Evolutionary conservation across 2,797 vertebrate genomes (phyloP).

Genomic region (Etheostoma nigrum): DNA sequence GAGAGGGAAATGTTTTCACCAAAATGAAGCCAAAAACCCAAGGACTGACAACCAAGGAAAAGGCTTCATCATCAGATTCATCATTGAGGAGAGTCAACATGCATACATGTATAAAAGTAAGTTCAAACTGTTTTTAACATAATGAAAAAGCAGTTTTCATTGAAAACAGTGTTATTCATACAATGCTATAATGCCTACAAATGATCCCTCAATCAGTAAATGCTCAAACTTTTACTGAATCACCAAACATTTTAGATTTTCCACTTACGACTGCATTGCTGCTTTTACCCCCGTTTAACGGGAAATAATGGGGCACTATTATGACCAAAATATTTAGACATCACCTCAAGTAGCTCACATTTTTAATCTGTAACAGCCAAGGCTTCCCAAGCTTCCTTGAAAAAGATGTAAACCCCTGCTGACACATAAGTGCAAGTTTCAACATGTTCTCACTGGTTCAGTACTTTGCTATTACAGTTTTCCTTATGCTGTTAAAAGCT

Average conservation of each 20-base stretch:
- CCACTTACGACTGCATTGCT: not conserved
- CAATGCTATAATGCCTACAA: not conserved
- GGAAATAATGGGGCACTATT: not conserved
- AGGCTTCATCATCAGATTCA: not conserved
- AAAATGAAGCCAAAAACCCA: slow-evolving; percentile 6
- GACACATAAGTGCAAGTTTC: slow-evolving; percentile 1
- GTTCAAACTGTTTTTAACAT: not conserved
- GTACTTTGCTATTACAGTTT: slow-evolving; percentile 24
- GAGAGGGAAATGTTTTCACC: not conserved
- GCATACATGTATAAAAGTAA: not conserved
- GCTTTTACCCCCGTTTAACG: not conserved
- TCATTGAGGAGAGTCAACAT: not conserved
- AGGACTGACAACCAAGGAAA: not conserved
- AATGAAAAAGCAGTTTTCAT: not conserved
- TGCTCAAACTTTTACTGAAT: not conserved
- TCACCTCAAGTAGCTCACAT: not conserved
- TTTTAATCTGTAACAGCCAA: slow-evolving; percentile 2
- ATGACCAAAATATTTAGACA: slow-evolving; percentile 2
- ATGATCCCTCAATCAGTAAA: not conserved
- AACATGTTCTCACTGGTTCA: slow-evolving; percentile 32
- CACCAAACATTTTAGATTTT: not conserved
- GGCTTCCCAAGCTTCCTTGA: not conserved
- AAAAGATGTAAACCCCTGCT: slow-evolving; percentile 7
- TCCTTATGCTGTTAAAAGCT: slow-evolving; percentile 43
- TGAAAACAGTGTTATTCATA: not conserved